These are phyloP conservation scores for Peromyscus polionotus DNA, from an alignment of 2,113 vertebrate species.

Conservation along the genomic window DNA sequence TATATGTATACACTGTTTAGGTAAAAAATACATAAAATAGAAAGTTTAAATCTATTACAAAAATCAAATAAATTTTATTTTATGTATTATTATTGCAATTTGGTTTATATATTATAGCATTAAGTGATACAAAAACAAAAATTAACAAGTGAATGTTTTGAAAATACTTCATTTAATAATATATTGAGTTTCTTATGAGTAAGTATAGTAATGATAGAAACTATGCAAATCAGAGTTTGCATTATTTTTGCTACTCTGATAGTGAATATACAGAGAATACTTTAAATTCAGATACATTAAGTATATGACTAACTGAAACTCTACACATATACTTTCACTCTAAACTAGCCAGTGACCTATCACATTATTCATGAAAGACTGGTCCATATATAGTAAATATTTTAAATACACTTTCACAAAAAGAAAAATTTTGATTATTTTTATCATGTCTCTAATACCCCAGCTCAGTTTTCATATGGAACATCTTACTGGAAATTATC, in stretches of 20 bases:
- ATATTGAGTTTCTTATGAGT: background rate
- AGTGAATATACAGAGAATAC: background rate
- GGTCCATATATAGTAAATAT: background rate
- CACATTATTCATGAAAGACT: background rate
- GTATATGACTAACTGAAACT: background rate
- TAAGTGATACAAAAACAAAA: background rate
- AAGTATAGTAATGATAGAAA: background rate
- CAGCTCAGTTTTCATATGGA: background rate
- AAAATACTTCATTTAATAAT: background rate
- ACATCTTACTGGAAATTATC: background rate
- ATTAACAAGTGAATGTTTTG: background rate
- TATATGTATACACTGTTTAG: background rate
- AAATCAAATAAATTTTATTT: conserved; percentile 26
- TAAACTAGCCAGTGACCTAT: background rate
- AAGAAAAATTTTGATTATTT: background rate
- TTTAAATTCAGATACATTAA: background rate
- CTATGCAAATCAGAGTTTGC: background rate
- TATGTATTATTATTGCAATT: background rate
- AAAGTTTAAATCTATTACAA: background rate
- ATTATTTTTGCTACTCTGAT: background rate
- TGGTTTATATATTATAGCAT: background rate
- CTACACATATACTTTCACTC: background rate
- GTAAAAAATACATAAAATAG: background rate
- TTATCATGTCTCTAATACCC: background rate
- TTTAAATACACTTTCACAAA: background rate